phyloP scores from a whole-genome alignment of 2,797 vertebrate species.

The Loriculus beryllinus region DNA sequence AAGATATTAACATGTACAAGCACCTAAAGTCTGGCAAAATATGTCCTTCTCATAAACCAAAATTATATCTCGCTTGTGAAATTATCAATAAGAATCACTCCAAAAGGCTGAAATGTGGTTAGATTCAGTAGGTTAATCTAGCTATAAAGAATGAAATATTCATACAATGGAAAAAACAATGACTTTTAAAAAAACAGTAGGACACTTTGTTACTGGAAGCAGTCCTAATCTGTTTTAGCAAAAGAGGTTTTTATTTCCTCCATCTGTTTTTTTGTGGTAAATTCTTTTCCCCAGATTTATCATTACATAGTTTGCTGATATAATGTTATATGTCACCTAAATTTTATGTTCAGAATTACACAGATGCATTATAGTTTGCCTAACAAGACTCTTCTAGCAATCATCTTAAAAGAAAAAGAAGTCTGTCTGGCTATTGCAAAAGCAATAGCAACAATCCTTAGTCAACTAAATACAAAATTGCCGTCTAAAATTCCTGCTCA shows the following conservation, averaged over 20 bases:
- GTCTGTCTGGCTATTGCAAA: not conserved
- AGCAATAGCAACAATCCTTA: not conserved
- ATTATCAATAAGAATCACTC: not conserved
- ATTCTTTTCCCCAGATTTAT: not conserved
- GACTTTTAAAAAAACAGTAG: not conserved
- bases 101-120: not conserved
- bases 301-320: slow-evolving; percentile 4
- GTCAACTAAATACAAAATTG: slow-evolving; percentile 15
- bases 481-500: slow-evolving; percentile 12
- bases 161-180: not conserved
- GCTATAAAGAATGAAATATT: not conserved
- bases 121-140: not conserved
- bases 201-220: not conserved
- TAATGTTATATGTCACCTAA: not conserved
- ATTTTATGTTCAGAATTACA: slow-evolving; percentile 17
- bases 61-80: not conserved
- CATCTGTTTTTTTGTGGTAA: not conserved
- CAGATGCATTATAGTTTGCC: slow-evolving; percentile 6
- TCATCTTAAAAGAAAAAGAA: not conserved
- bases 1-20: not conserved
- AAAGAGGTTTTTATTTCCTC: slow-evolving; percentile 13
- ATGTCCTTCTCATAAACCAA: not conserved
- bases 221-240: slow-evolving; percentile 5
- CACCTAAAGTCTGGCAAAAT: not conserved
- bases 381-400: slow-evolving; percentile 21